Conservation (phyloP, 2,113 vertebrate species). For the Ctenodactylus gundi region DNA sequence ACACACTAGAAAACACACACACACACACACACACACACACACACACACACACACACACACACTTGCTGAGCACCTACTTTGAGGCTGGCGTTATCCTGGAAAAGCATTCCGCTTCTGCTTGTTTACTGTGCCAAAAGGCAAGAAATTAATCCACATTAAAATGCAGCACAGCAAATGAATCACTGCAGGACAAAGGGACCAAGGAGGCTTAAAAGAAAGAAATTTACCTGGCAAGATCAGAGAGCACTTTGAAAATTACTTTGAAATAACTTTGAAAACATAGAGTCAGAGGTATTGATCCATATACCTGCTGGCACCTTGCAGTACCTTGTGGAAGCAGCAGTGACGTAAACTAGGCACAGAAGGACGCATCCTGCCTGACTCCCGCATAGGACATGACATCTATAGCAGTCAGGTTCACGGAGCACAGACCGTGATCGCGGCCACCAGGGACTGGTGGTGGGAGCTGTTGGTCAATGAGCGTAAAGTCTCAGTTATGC, state of each 20-base stretch:
- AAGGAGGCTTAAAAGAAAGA: background rate
- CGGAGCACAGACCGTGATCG: too few species aligned
- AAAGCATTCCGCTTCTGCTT: background rate
- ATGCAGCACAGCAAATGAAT: rapidly evolving
- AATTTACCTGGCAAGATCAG: background rate
- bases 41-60: background rate
- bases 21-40: background rate
- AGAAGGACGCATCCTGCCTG: background rate
- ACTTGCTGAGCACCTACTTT: background rate
- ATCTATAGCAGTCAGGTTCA: too few species aligned
- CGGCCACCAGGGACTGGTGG: too few species aligned
- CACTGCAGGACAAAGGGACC: background rate
- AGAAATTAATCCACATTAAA: rapidly evolving
- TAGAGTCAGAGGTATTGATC: too few species aligned
- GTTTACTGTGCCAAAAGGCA: background rate
- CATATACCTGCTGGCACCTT: background rate
- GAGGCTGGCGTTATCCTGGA: background rate
- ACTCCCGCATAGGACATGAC: background rate
- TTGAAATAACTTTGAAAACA: background rate
- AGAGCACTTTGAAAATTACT: background rate
- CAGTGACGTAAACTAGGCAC: background rate
- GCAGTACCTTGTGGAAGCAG: background rate
- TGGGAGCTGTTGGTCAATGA: background rate
- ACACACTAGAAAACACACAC: background rate
- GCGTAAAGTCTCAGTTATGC: background rate